Percentiles rank a stretch among this genome's conserved stretches.
Conservation (phyloP, 2,113 vertebrate genomes). For the Nymphicus hollandicus region DNA sequence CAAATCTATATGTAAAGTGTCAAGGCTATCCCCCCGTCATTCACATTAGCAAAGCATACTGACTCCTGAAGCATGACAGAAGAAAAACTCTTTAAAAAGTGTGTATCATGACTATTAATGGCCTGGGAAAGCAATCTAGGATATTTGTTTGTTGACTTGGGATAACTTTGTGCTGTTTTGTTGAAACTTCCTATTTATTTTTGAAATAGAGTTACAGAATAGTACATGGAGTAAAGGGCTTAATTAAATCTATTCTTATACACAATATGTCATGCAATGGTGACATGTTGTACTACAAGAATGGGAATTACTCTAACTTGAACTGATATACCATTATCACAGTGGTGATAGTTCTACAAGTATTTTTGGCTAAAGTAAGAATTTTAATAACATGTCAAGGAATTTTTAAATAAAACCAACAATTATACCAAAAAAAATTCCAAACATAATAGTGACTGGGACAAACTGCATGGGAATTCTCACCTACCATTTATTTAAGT, state of each 20-base stretch:
- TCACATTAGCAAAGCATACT: background rate
- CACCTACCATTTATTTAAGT: background rate
- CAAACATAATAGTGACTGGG: background rate
- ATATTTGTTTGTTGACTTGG: background rate
- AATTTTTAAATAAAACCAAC: background rate
- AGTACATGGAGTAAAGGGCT: background rate
- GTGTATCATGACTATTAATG: background rate
- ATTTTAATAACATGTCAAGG: background rate
- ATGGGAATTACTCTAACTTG: background rate
- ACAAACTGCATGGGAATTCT: background rate
- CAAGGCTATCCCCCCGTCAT: constrained; percentile 67
- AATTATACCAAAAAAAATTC: background rate
- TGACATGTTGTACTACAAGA: background rate
- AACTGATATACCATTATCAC: background rate
- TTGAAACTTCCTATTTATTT: background rate
- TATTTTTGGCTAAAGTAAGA: background rate
- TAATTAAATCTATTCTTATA: background rate
- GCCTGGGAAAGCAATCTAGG: background rate
- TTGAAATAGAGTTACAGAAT: background rate
- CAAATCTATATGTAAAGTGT: constrained; percentile 81
- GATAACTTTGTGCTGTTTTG: background rate
- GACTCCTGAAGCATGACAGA: background rate
- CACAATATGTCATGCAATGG: background rate
- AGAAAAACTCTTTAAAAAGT: background rate
- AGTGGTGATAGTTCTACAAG: background rate